Conservation (phyloP, 2,797 vertebrate genomes). For the Rhynchonycteris naso region DNA sequence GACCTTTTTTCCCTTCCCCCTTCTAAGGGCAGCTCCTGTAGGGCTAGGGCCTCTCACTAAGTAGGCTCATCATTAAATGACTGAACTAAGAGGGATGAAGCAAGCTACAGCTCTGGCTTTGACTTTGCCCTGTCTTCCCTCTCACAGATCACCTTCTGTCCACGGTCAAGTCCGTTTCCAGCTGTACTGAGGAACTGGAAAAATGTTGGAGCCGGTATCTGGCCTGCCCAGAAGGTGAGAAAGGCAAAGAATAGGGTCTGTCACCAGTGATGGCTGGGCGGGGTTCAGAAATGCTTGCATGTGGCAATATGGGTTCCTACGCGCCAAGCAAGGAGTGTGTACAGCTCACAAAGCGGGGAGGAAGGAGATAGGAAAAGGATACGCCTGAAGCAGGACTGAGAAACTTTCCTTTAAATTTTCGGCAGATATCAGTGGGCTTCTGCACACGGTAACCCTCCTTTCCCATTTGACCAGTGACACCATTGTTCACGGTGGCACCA, state of each 20-base stretch:
- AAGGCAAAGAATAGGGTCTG: not conserved
- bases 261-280: accelerated
- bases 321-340: not conserved
- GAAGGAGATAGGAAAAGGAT: not conserved
- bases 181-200: slow-evolving; percentile 88
- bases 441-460: slow-evolving; percentile 91
- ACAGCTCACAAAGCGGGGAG: too few relatives aligned
- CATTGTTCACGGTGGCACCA: slow-evolving; percentile 93
- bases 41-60: not conserved
- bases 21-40: not conserved
- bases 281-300: not conserved
- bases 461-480: slow-evolving; percentile 94
- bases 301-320: not conserved
- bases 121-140: not conserved
- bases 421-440: slow-evolving; percentile 88
- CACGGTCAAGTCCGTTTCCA: slow-evolving; percentile 88
- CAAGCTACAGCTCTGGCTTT: not conserved
- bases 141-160: slow-evolving; percentile 93
- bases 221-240: slow-evolving; percentile 88
- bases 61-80: not conserved
- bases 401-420: not conserved
- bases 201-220: slow-evolving; percentile 86
- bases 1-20: too few relatives aligned
- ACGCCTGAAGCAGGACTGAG: not conserved
- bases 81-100: not conserved